Base-by-base conservation (phyloP, 2,888 invertebrate species). In the Netelia inedita region DNA sequence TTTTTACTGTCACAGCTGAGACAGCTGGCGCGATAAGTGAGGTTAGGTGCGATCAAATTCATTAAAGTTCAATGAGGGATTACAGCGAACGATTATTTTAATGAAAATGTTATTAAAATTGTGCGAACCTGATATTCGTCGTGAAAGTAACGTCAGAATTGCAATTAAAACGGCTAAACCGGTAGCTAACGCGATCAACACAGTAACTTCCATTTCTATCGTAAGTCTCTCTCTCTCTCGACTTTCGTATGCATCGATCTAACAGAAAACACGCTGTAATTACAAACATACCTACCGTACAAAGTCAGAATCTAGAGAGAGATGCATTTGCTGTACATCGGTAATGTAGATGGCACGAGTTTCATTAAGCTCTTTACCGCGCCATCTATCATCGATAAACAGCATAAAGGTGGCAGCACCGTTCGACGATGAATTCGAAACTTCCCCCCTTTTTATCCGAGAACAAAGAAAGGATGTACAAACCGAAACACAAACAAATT, bases 201-300 rank as follows among this genome's bases (percentile, higher is more conserved):
- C 59, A 16, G 88, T 81, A 41, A 92, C 81, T 85, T 93, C 92
- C 93, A 93, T 93, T 41, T 86, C 86, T 68, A 28, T 73, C 35
- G 8, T 35, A 35, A 5, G 5, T 35, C 35, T 35, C 6, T 35
- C 35, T 35, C 6, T 35, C 1, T 35, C 35, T 6, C 35, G 6
- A 35, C 35, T 35, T 35, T 35, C 35, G 6, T 35, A 35, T 35
- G 6, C 35, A 6, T 35, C 35, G 35, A 35, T 35, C 6, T 6
- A 6, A 35, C 6, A 35, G 35, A 35, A 23, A 23, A 35, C 35
- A 35, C 35, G 6, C 6, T 35, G 35, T 35, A 35, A 35, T 8
- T 35, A 35, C 35, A 35, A 6, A 35, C 6, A 35, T 35, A 35
- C 35, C 35, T 35, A 35, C 35, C 0, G 3, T 35, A 35, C 35